These are phyloP conservation scores for Rostratula benghalensis DNA, from an alignment of 2,113 vertebrate species.

Conservation along the genomic window DNA sequence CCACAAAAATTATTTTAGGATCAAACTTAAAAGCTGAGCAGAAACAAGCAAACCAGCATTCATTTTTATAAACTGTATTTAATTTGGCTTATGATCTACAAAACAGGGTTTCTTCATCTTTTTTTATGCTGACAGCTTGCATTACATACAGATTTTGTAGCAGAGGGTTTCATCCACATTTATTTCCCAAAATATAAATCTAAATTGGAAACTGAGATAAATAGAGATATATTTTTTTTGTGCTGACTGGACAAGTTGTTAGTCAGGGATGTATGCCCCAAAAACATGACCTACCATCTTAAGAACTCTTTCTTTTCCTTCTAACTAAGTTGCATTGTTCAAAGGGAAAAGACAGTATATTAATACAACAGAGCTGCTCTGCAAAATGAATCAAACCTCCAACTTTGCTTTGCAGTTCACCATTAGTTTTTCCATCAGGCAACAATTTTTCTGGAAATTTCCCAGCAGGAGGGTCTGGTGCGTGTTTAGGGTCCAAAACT, in stretches of 20 bases:
- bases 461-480: background rate
- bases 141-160: slow-evolving; percentile 8
- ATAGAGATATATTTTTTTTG: background rate
- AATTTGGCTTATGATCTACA: slow-evolving; percentile 3
- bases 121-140: slow-evolving; percentile 15
- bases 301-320: background rate
- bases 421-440: background rate
- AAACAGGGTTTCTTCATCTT: background rate
- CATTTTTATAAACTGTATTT: slow-evolving; percentile 3
- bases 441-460: background rate
- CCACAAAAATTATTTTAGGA: slow-evolving; percentile 29
- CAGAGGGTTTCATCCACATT: slow-evolving; percentile 14
- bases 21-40: background rate
- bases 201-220: slow-evolving; percentile 11
- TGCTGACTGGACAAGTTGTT: slow-evolving; percentile 8
- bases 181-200: slow-evolving; percentile 31
- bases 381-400: background rate
- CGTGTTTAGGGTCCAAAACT: background rate
- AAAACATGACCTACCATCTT: background rate
- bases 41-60: background rate
- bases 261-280: background rate
- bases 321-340: background rate
- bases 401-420: background rate
- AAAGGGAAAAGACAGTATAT: background rate
- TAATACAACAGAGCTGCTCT: background rate